Base-by-base conservation (phyloP, 2,113 vertebrate species). In the Ictalurus punctatus region DNA sequence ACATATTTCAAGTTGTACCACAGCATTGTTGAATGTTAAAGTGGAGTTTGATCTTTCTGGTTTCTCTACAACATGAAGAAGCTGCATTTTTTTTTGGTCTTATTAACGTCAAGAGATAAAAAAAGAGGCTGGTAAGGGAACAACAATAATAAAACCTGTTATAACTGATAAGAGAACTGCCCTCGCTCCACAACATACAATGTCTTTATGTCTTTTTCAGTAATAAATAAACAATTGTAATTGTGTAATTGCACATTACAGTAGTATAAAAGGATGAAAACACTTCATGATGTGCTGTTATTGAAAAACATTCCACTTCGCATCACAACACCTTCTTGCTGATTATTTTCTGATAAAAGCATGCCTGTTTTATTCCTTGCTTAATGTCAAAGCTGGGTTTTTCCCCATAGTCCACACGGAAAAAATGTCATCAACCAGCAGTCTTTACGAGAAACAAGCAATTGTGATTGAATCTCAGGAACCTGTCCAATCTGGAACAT, bases 361-460 rank as follows among this genome's bases (percentile, higher is more conserved):
- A 27, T 59, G 30, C 21, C 21, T 61, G 5, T 58, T 34, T 58
- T 82, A 27, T 79, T 79, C 44, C 16, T 56, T 59, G 16, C 17
- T 21, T 23, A 37, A 59, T 25, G 10, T 12, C 54, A 59, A 1
- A 23, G 3, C 16, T 21, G 9, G 54, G 13, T 23, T 25, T 78
- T 37, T 52, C 48, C 58, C 4, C 30, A 30, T 44, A 78, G 74
- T 23, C 25, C 61, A 85, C 52, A 69, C 52, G 81, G 88, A 89
- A 65, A 80, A 85, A 76, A 79, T 58, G 1, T 59, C 74, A 69
- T 85, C 71, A 56, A n/a, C 67, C 13, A 84, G 40, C 23, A 63
- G 5, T 1, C 69, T 44, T 88, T 27, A 56, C 40, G 74, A 85
- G 65, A n/a, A 69, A 14, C 63, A 82, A 83, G 7, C 13, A 56